Evolutionary conservation across 2,888 invertebrate genomes (phyloP).

Genomic region (Zaprionus lineosus): DNA sequence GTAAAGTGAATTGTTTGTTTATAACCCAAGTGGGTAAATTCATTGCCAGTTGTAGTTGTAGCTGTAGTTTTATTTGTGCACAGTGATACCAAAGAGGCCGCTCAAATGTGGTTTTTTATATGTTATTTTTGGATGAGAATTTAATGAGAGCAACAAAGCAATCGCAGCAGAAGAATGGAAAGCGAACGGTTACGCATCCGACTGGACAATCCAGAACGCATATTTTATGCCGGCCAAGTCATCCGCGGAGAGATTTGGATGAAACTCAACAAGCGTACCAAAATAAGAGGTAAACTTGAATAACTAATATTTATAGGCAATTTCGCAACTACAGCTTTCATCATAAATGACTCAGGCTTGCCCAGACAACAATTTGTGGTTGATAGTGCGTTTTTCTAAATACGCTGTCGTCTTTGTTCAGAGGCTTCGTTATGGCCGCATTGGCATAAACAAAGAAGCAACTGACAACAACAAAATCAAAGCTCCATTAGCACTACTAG

Average conservation of each 20-base stretch:
- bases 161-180: constrained; percentile 67
- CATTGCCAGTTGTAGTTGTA: too few species aligned
- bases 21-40: constrained; percentile 1
- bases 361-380: constrained; percentile 17
- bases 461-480: constrained; percentile 20
- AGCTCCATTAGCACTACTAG: constrained; percentile 10
- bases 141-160: constrained; percentile 46
- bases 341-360: constrained; percentile 56
- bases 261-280: constrained; percentile 81
- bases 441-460: constrained; percentile 70
- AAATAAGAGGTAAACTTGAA: constrained; percentile 80
- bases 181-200: constrained; percentile 81
- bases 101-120: constrained; percentile 56
- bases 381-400: constrained; percentile 30
- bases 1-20: neutral
- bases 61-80: constrained; percentile 43
- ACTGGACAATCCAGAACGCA: constrained; percentile 80
- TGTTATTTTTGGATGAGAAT: constrained; percentile 72
- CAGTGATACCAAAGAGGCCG: constrained; percentile 52
- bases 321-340: constrained; percentile 41
- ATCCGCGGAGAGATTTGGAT: constrained; percentile 81
- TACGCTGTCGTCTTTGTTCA: constrained; percentile 45
- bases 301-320: constrained; percentile 13
- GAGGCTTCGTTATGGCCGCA: constrained; percentile 59
- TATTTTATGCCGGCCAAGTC: constrained; percentile 80